These are phyloP conservation scores for Apotomis capreana DNA, from an alignment of 2,888 invertebrate genomes.

Conservation along the genomic window DNA sequence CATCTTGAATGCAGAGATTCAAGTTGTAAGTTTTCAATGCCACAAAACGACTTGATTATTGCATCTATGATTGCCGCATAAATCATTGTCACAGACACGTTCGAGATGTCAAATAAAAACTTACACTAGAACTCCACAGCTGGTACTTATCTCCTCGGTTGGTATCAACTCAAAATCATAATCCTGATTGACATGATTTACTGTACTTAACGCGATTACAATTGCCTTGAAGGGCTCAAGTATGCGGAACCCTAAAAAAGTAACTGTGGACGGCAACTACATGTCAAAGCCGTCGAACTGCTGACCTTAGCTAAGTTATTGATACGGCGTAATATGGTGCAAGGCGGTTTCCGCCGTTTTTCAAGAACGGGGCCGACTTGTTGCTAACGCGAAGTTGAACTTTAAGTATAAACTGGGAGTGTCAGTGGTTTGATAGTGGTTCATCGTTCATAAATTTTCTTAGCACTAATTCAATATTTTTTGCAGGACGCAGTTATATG, in stretches of 20 bases:
- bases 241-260: constrained; percentile 30
- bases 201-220: background rate
- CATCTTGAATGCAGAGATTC: too few species aligned
- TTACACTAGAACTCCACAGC: too few species aligned
- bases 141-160: too few species aligned
- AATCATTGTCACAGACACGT: too few species aligned
- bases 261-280: constrained; percentile 12
- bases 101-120: too few species aligned
- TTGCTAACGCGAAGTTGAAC: constrained; percentile 9
- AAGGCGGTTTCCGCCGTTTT: constrained; percentile 35
- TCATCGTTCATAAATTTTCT: too few species aligned
- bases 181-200: background rate
- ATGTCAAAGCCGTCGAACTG: constrained; percentile 39
- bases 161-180: background rate
- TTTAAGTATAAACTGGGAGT: background rate
- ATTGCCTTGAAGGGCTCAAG: constrained; percentile 19
- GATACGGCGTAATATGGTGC: constrained; percentile 24
- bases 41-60: too few species aligned
- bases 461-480: too few species aligned
- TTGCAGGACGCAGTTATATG: too few species aligned
- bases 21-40: too few species aligned
- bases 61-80: too few species aligned
- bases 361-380: constrained; percentile 36
- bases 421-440: too few species aligned
- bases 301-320: constrained; percentile 35